Conservation (phyloP, 1,140 invertebrate genomes). For the Platorchestia sp. region DNA sequence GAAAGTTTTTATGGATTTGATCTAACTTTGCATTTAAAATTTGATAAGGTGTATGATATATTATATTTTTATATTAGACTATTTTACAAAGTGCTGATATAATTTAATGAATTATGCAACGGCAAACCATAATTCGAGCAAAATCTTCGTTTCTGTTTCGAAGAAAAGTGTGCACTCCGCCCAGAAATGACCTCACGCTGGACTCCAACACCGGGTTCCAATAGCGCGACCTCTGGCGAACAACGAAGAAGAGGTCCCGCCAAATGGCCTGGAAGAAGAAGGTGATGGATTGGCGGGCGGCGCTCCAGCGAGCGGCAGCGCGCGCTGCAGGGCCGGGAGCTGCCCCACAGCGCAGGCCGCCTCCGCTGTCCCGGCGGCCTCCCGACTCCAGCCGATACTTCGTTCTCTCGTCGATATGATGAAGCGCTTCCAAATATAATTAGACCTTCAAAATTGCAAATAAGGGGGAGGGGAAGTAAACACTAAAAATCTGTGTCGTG, state of each 20-base stretch:
- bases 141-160: not conserved
- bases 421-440: not conserved
- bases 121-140: too few relatives aligned
- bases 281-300: not conserved
- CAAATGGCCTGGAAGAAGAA: not conserved
- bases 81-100: too few relatives aligned
- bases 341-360: not conserved
- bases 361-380: not conserved
- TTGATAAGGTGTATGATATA: too few relatives aligned
- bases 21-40: too few relatives aligned
- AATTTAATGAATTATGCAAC: too few relatives aligned
- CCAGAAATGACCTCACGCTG: not conserved
- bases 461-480: not conserved
- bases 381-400: not conserved
- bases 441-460: not conserved
- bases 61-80: too few relatives aligned
- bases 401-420: not conserved
- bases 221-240: not conserved
- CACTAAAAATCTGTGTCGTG: conserved; percentile 3
- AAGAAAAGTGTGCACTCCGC: not conserved
- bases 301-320: too few relatives aligned
- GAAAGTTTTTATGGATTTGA: too few relatives aligned
- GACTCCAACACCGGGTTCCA: not conserved
- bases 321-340: not conserved
- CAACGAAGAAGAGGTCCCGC: not conserved